Evolutionary conservation across 2,113 vertebrate genomes (phyloP), one percentile per base, ranked within the genome.

Genomic region (Pygoscelis adeliae): DNA sequence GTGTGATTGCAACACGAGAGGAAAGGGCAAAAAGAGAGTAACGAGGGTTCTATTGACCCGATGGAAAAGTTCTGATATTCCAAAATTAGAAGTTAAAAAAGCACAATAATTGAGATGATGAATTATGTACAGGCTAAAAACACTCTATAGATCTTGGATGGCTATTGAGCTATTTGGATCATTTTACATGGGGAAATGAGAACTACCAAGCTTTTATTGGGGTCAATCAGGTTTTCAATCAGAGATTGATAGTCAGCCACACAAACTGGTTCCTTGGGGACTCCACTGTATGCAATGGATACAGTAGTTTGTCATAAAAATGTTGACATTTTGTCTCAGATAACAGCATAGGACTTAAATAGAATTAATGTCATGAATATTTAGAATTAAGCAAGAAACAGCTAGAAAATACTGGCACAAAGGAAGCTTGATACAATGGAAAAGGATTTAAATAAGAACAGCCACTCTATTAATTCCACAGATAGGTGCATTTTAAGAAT

Each of bases 161-260:
- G 79, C 84, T 94, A 96, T 85, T 73, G 95, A 96, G 82, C 74
- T 78, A 66, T 83, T 95, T 70, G 81, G 72, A 93, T 96, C 55
- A 83, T 88, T 94, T 67, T 25, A 90, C 93, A 93, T 32, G 71
- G 78, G 71, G 79, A 96, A 95, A 94, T 56, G 47, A 93, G 74
- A 93, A 62, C 65, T 55, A 80, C 63, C 67, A 44, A 27, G 93
- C 79, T 93, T 84, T 94, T 97, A 73, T 14, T 81, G 95, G 89
- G 90, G 79, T 91, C 95, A 93, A 71, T 96, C 95, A 92, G 76
- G 59, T 89, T 95, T 90, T 93, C 86, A 87, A 76, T 82, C 81
- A 84, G 73, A 90, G 87, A 87, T 4, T 93, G 89, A 94, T 69
- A 93, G 97, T 65, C 93, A 92, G 67, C 38, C 84, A 74, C 74